Evolutionary conservation across 2,888 invertebrate species (phyloP).

Genomic region (Digitonthophagus gazella): DNA sequence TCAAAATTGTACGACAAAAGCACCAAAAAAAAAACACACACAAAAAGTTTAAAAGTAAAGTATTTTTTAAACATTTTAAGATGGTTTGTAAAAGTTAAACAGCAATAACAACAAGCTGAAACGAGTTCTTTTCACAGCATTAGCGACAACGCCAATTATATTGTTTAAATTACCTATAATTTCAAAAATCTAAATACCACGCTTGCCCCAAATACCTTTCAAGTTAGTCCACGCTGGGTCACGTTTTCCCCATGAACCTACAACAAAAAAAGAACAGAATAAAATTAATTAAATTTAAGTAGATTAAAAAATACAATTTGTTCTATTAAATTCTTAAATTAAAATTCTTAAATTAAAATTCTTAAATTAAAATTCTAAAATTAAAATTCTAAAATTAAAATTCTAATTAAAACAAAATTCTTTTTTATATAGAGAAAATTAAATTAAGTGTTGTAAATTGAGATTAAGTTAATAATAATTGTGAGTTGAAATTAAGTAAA

Average conservation of each 20-base stretch:
- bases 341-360: too few relatives aligned
- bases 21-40: neutral
- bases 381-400: too few relatives aligned
- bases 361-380: too few relatives aligned
- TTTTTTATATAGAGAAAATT: too few relatives aligned
- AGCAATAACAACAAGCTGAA: neutral
- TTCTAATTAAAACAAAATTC: too few relatives aligned
- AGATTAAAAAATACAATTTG: neutral
- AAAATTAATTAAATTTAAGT: conserved; percentile 4
- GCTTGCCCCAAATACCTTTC: conserved; percentile 78
- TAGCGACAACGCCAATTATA: neutral
- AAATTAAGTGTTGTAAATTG: too few relatives aligned
- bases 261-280: conserved; percentile 27
- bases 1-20: neutral
- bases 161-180: conserved; percentile 12
- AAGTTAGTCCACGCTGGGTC: conserved; percentile 78
- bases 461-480: too few relatives aligned
- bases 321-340: too few relatives aligned
- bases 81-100: too few relatives aligned
- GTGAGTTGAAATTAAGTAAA: too few relatives aligned
- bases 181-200: conserved; percentile 42
- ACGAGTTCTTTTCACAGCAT: neutral
- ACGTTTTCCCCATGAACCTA: conserved; percentile 74
- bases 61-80: too few relatives aligned
- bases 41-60: too few relatives aligned